phyloP scores from a whole-genome alignment of 2,113 vertebrate genomes.

The Natator depressus region DNA sequence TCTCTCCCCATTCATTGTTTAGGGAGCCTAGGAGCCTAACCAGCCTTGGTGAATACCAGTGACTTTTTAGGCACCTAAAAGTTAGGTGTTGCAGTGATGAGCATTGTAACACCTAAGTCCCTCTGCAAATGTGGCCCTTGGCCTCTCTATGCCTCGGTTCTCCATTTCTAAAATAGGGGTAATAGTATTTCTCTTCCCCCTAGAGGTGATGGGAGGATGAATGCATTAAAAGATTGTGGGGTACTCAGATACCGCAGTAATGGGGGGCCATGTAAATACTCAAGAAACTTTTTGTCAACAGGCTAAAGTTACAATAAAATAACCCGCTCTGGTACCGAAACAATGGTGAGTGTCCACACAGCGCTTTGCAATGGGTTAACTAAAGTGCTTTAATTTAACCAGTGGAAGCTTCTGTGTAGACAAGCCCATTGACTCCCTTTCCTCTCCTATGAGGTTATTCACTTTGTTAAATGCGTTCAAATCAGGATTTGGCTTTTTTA shows the following conservation, averaged over 20 bases:
- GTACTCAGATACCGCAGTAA: neutral
- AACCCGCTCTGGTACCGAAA: neutral
- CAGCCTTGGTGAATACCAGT: neutral
- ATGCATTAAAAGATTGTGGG: neutral
- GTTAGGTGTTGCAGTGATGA: neutral
- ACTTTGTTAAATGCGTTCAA: neutral
- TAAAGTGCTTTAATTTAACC: neutral
- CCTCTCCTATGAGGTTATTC: neutral
- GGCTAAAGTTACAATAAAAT: neutral
- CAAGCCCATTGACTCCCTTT: too few relatives aligned
- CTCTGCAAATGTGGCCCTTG: neutral
- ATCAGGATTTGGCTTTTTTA: neutral
- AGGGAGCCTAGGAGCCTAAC: neutral
- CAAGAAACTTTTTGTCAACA: neutral
- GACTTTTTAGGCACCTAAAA: neutral
- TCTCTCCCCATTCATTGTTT: neutral
- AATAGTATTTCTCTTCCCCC: neutral
- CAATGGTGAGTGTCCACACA: neutral
- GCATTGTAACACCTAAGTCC: neutral
- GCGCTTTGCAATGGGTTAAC: neutral
- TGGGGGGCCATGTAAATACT: neutral
- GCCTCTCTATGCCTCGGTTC: neutral
- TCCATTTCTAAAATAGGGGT: neutral
- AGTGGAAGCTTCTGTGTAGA: too few relatives aligned
- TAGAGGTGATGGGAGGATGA: neutral